Evolutionary conservation across 1,140 invertebrate genomes (phyloP), one percentile per base, ranked within the genome.

Genomic region (Probaryconus sp.): DNA sequence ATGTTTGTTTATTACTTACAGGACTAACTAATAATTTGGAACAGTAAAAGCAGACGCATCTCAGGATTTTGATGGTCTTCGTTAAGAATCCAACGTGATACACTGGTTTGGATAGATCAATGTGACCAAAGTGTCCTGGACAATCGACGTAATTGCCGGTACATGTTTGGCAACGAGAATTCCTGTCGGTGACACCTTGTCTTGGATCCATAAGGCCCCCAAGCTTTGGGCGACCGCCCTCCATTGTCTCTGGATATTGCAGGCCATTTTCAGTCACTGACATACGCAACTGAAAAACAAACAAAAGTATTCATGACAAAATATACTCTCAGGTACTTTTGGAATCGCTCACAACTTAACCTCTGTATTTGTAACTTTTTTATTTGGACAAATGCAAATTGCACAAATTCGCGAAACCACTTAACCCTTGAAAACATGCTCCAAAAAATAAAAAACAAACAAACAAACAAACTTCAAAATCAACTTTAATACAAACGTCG

Each of bases 41-140:
- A 84, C 97, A 99, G 83, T 96, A 98, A 84, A 98, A 99, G 84
- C 98, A 99, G 10, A 99, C 97, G 88, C 98, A 99, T 86, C 97
- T 89, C 4, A 99, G 86, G 51, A 99, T 93, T 89, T 99, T 99
- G 31, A 99, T 96, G 0, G 94, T 97, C 89, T 99, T 99, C 50
- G 96, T 97, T 13, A 99, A 91, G 83, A 99, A 99, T 38, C 97
- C 98, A 83, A 98, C 94, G 85, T 99, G 97, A 88, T 97, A 99
- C 2, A 99, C 98, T 14, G 98, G 98, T 87, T 99, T 99, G 0
- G 97, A 94, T 42, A 99, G 89, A 86, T 99, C 97, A 70, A 99
- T 95, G 84, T 99, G 98, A n/a, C 98, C 98, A 90, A 99, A 99
- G 87, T 99, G 98, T 0, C 98, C 98, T 10, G 98, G 97, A 87